These are phyloP conservation scores for Drosophila ustulata DNA, from an alignment of 2,888 invertebrate genomes.

Conservation along the genomic window DNA sequence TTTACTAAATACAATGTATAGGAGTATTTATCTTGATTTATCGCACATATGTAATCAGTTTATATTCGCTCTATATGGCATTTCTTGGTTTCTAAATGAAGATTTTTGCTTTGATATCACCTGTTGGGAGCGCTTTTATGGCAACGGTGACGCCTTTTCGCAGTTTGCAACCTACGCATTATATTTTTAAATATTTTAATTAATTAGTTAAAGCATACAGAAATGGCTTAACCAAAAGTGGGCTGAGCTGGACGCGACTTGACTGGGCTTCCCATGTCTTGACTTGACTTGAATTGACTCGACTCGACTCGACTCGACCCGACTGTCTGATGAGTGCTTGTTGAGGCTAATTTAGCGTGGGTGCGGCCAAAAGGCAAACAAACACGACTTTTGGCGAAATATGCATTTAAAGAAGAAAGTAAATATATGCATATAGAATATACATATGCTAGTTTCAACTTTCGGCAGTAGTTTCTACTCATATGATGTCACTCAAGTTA, in stretches of 20 bases:
- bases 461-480: background rate
- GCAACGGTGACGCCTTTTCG: slow-evolving; percentile 66
- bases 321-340: slow-evolving; percentile 14
- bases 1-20: slow-evolving; percentile 9
- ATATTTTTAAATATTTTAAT: slow-evolving; percentile 58
- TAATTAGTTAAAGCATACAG: slow-evolving; percentile 48
- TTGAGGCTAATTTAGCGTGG: slow-evolving; percentile 27
- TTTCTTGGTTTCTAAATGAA: slow-evolving; percentile 53
- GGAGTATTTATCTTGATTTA: slow-evolving; percentile 48
- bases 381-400: slow-evolving; percentile 1
- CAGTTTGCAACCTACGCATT: slow-evolving; percentile 53
- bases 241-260: slow-evolving; percentile 7
- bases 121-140: slow-evolving; percentile 49
- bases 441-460: background rate
- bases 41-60: slow-evolving; percentile 23
- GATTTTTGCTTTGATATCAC: slow-evolving; percentile 57
- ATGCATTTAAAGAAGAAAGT: slow-evolving; percentile 29
- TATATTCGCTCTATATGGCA: slow-evolving; percentile 47
- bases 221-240: slow-evolving; percentile 31
- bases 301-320: slow-evolving; percentile 3
- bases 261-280: background rate
- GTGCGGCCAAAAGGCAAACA: slow-evolving; percentile 24
- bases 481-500: background rate
- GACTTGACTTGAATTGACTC: background rate
- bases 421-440: background rate